phyloP scores from a whole-genome alignment of 2,888 invertebrate genomes.

The Agriopis marginaria region DNA sequence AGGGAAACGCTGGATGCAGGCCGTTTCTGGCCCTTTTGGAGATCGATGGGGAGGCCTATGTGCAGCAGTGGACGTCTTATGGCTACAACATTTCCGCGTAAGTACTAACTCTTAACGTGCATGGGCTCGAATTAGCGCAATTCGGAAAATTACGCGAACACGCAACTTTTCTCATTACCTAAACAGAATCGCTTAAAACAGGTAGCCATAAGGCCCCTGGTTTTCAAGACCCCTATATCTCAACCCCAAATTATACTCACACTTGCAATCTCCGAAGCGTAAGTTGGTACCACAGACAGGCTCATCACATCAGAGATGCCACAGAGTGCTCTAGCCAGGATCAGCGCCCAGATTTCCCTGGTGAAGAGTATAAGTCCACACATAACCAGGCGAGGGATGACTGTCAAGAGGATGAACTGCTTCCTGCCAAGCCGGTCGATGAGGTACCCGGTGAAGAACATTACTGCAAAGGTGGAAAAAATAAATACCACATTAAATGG shows the following conservation, averaged over 20 bases:
- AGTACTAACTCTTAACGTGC: too few relatives aligned
- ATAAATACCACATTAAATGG: background rate
- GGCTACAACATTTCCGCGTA: too few relatives aligned
- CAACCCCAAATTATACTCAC: slow-evolving; percentile 41
- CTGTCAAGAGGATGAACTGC: slow-evolving; percentile 47
- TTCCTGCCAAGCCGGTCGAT: slow-evolving; percentile 51
- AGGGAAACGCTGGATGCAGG: too few relatives aligned
- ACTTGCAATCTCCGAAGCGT: slow-evolving; percentile 62
- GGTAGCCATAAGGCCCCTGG: too few relatives aligned
- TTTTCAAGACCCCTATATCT: too few relatives aligned
- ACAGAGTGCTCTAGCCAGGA: slow-evolving; percentile 50
- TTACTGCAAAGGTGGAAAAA: slow-evolving; percentile 38
- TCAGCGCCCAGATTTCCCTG: slow-evolving; percentile 58
- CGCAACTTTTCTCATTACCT: too few relatives aligned
- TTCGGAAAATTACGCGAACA: too few relatives aligned
- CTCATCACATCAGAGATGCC: slow-evolving; percentile 48
- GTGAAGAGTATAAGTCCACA: slow-evolving; percentile 53
- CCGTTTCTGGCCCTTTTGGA: too few relatives aligned
- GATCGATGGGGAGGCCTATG: too few relatives aligned
- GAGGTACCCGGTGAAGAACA: slow-evolving; percentile 41
- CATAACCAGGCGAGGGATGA: slow-evolving; percentile 50
- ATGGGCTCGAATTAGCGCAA: too few relatives aligned
- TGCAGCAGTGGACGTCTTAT: too few relatives aligned
- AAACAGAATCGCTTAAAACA: too few relatives aligned
- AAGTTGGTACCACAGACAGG: slow-evolving; percentile 54